These are phyloP conservation scores for Tokudaia tokunoshimensis DNA, from an alignment of 2,797 vertebrate species.

Conservation along the genomic window DNA sequence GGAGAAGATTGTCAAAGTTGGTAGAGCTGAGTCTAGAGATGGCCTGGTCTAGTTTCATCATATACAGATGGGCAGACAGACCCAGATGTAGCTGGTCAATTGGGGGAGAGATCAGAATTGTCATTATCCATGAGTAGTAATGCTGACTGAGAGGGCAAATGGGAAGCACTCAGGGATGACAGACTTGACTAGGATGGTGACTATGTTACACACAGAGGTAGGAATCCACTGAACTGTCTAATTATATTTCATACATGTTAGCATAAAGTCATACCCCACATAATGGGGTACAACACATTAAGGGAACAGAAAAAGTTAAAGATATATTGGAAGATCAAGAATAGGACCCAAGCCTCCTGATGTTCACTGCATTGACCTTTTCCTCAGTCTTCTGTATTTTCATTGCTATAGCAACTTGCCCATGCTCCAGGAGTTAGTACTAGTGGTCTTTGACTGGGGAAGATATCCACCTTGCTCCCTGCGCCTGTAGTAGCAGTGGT, in stretches of 20 bases:
- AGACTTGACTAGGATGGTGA: not conserved
- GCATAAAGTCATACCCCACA: not conserved
- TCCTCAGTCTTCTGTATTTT: not conserved
- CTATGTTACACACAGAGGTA: not conserved
- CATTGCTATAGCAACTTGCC: not conserved
- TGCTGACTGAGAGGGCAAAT: not conserved
- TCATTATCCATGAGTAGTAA: not conserved
- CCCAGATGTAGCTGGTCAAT: not conserved
- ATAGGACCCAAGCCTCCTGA: not conserved
- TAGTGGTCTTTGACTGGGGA: not conserved
- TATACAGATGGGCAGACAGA: not conserved
- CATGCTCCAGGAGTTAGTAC: not conserved
- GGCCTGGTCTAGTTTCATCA: not conserved
- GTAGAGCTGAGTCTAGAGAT: not conserved
- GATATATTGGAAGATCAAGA: not conserved
- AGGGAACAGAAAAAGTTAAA: not conserved
- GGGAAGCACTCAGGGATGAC: not conserved
- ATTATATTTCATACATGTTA: not conserved
- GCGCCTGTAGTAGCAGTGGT: not conserved
- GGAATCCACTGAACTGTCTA: not conserved
- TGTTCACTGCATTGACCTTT: not conserved
- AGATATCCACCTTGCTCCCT: not conserved
- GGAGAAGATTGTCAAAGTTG: not conserved
- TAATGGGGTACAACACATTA: conserved; percentile 12
- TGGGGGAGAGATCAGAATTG: not conserved